Evolutionary conservation across 2,797 vertebrate species (phyloP).

Genomic region (Dallia pectoralis): DNA sequence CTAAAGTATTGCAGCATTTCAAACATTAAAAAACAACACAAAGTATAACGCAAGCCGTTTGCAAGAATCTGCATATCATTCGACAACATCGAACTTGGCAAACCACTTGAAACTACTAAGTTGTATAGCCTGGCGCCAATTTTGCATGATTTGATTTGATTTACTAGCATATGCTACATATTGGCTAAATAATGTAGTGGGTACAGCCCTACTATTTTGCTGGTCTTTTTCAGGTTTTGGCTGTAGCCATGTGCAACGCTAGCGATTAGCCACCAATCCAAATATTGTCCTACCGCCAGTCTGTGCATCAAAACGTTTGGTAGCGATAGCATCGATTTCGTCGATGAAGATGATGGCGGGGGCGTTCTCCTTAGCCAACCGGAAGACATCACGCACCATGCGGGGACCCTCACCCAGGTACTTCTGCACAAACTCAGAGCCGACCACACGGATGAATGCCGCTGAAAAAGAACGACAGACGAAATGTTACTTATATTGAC

Average conservation of each 20-base stretch:
- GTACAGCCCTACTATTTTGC: background rate
- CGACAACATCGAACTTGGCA: no score
- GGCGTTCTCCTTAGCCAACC: conserved; percentile 95
- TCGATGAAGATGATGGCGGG: conserved; percentile 98
- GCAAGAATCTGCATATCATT: no score
- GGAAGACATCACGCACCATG: conserved; percentile 95
- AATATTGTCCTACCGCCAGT: conserved; percentile 79
- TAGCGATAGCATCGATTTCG: conserved; percentile 95
- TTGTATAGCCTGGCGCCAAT: no score
- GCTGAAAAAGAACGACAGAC: conserved; percentile 65
- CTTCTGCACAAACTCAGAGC: conserved; percentile 96
- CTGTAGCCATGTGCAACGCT: background rate
- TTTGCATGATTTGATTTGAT: no score
- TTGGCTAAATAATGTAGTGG: no score
- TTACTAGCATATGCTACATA: no score
- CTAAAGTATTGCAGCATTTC: no score
- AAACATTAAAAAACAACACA: no score
- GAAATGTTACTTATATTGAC: background rate
- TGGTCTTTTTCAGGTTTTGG: background rate
- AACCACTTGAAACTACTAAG: no score
- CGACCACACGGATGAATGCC: conserved; percentile 93
- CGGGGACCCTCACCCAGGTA: conserved; percentile 93
- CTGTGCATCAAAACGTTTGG: conserved; percentile 94
- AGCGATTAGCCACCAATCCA: background rate
- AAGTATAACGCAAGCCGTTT: no score